Percentiles rank a stretch among this genome's conserved stretches.
These are phyloP conservation scores for Microtus oregoni DNA, from an alignment of 2,113 vertebrate species.

Conservation along the genomic window DNA sequence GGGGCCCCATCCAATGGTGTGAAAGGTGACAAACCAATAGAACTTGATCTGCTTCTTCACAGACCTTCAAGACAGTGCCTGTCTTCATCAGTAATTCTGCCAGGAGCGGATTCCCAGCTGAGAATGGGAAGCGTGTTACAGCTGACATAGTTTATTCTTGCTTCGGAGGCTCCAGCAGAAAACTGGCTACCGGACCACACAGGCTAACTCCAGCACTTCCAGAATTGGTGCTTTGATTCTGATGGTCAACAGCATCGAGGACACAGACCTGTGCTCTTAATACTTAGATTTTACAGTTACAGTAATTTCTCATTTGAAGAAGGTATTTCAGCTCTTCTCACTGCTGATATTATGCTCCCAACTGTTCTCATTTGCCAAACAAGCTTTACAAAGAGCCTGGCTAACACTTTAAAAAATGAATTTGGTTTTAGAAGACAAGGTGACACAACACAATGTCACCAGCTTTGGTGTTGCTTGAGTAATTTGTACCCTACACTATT, in stretches of 20 bases:
- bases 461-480: neutral
- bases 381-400: constrained; percentile 9
- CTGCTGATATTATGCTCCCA: constrained; percentile 43
- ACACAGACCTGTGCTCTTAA: constrained; percentile 3
- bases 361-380: constrained; percentile 55
- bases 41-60: neutral
- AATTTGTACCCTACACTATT: constrained; percentile 35
- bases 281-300: constrained; percentile 50
- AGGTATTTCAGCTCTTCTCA: constrained; percentile 54
- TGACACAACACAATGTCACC: constrained; percentile 16
- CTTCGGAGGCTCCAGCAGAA: neutral
- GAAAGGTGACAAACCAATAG: neutral
- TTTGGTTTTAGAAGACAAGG: constrained; percentile 59
- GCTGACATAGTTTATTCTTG: neutral
- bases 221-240: neutral
- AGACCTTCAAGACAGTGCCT: neutral
- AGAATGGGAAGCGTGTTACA: neutral
- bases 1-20: neutral
- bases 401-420: constrained; percentile 65
- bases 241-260: neutral
- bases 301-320: constrained; percentile 51
- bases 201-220: neutral
- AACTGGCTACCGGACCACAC: neutral
- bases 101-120: neutral
- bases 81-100: neutral